phyloP scores from a whole-genome alignment of 1,140 invertebrate species.

The Chironomus tepperi region DNA sequence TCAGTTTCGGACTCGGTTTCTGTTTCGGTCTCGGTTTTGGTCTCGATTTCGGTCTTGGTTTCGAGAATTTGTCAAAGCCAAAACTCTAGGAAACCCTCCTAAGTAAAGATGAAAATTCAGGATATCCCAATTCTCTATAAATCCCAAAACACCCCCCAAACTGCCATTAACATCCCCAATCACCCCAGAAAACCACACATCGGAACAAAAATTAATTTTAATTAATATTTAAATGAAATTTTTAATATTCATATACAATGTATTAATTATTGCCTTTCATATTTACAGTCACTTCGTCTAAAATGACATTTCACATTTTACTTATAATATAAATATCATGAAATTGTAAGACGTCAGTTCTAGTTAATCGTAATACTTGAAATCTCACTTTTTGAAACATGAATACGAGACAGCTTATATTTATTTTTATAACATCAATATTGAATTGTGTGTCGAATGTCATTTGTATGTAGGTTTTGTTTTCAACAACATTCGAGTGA shows the following conservation, averaged over 20 bases:
- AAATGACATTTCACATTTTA: background rate
- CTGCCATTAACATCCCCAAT: too few species aligned
- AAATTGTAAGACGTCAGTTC: background rate
- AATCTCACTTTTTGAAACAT: background rate
- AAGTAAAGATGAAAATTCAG: too few species aligned
- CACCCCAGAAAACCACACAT: too few species aligned
- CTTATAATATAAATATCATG: background rate
- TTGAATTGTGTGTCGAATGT: background rate
- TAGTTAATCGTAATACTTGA: background rate
- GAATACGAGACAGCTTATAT: background rate
- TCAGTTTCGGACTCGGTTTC: too few species aligned
- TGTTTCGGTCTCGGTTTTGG: too few species aligned
- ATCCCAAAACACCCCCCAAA: too few species aligned
- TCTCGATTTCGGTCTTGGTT: too few species aligned
- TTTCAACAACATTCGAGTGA: background rate
- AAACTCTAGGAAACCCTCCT: too few species aligned
- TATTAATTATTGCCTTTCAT: background rate
- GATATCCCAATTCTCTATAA: too few species aligned
- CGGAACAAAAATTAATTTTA: too few species aligned
- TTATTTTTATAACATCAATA: background rate
- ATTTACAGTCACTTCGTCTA: background rate
- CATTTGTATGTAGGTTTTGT: conserved; percentile 4
- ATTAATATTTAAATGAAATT: too few species aligned
- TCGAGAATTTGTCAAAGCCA: too few species aligned
- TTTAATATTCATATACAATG: background rate